A percentile compares a stretch with the other conserved stretches of the same genome.
These are phyloP conservation scores for Beris chalybata DNA, from an alignment of 2,888 invertebrate genomes.

Conservation along the genomic window DNA sequence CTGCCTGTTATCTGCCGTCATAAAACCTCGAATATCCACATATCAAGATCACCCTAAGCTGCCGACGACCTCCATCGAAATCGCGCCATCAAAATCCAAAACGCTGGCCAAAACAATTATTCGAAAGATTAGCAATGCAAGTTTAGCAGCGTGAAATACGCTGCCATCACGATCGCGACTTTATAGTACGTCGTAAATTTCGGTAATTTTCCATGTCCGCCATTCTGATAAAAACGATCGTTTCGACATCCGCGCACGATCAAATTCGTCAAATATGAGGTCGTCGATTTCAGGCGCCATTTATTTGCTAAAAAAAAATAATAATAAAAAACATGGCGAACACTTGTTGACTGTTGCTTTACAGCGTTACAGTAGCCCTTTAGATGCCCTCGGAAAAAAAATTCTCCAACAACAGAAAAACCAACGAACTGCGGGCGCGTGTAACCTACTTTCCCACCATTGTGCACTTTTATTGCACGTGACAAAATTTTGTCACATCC, in stretches of 20 bases:
- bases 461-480: slow-evolving; percentile 35
- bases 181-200: no score
- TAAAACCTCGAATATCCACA: no score
- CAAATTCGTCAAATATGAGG: slow-evolving; percentile 1
- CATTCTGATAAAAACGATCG: not conserved
- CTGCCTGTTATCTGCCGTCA: no score
- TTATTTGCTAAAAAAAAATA: slow-evolving; percentile 20
- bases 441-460: slow-evolving; percentile 33
- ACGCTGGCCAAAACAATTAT: no score
- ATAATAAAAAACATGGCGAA: slow-evolving; percentile 7
- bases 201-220: no score
- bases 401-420: no score
- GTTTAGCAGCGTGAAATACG: no score
- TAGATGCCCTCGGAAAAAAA: no score
- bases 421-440: slow-evolving; percentile 11
- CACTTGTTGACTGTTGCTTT: not conserved
- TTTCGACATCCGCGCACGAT: not conserved
- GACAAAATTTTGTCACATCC: slow-evolving; percentile 20
- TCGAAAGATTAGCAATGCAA: slow-evolving; percentile 7
- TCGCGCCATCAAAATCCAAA: no score
- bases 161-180: no score
- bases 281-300: slow-evolving; percentile 7
- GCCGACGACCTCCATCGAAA: no score
- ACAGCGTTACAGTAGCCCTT: not conserved
- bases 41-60: no score